A percentile compares a stretch with the other conserved stretches of the same genome.
Evolutionary conservation across 2,113 vertebrate genomes (phyloP).

Genomic region (Cololabis saira): DNA sequence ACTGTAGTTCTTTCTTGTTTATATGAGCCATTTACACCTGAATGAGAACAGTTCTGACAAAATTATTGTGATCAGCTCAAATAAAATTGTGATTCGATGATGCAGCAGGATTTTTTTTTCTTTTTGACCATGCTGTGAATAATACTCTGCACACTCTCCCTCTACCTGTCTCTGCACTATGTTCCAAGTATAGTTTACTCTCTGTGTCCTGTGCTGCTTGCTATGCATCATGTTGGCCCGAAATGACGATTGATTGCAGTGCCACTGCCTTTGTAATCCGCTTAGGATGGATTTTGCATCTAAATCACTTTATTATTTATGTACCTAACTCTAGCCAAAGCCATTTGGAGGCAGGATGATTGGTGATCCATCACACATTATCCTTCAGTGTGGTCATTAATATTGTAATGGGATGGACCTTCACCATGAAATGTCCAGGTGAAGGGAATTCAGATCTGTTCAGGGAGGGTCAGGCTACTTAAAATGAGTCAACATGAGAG

Average conservation of each 20-base stretch:
- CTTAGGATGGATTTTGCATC: slow-evolving; percentile 82
- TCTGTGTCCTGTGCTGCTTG: slow-evolving; percentile 54
- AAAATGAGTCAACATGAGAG: slow-evolving; percentile 51
- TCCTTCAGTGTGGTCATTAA: slow-evolving; percentile 73
- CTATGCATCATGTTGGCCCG: slow-evolving; percentile 72
- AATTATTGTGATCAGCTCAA: background rate
- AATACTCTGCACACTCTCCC: background rate
- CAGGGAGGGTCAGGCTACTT: slow-evolving; percentile 42
- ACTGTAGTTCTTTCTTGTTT: too few species aligned
- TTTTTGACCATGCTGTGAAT: slow-evolving; percentile 4
- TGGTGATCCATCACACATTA: slow-evolving; percentile 81
- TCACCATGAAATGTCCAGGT: slow-evolving; percentile 67
- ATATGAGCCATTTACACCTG: too few species aligned
- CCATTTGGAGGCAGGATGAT: slow-evolving; percentile 69
- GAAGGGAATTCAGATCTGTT: slow-evolving; percentile 40
- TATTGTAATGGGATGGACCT: slow-evolving; percentile 73
- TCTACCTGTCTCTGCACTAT: slow-evolving; percentile 21
- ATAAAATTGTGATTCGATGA: background rate
- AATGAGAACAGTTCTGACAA: too few species aligned
- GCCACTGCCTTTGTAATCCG: slow-evolving; percentile 76
- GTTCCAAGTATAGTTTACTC: slow-evolving; percentile 33
- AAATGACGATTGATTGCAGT: slow-evolving; percentile 79
- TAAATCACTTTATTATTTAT: slow-evolving; percentile 81
- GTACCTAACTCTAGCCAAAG: slow-evolving; percentile 68
- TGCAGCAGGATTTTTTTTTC: background rate